phyloP scores from a whole-genome alignment of 2,797 vertebrate species.

The Lacerta bilineata region DNA sequence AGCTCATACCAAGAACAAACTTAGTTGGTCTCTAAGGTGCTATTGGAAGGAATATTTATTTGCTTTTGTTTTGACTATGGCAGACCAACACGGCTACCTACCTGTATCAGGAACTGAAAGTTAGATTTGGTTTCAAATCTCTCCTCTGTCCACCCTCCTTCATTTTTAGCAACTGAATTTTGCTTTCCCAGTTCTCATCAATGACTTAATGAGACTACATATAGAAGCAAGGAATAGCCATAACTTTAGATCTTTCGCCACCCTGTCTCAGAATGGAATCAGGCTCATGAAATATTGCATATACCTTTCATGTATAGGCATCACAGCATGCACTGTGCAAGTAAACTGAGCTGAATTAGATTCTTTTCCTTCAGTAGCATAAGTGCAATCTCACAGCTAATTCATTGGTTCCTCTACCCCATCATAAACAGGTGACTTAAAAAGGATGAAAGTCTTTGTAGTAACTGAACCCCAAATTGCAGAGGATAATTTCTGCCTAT shows the following conservation, averaged over 20 bases:
- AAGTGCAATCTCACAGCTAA: conserved; percentile 9
- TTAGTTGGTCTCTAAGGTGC: too few species aligned
- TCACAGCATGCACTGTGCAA: not conserved
- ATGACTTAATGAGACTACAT: too few species aligned
- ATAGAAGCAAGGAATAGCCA: too few species aligned
- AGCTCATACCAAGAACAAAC: too few species aligned
- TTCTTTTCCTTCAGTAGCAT: not conserved
- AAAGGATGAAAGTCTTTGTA: conserved; percentile 28
- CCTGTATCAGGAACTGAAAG: too few species aligned
- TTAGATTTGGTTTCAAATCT: too few species aligned
- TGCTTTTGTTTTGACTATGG: too few species aligned
- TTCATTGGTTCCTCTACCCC: conserved; percentile 5
- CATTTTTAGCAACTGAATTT: too few species aligned
- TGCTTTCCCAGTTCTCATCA: too few species aligned
- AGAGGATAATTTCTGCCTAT: conserved; percentile 42
- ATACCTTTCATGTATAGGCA: not conserved
- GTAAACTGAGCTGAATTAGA: not conserved
- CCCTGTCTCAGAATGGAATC: not conserved
- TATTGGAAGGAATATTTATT: too few species aligned
- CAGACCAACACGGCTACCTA: too few species aligned
- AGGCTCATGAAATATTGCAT: not conserved
- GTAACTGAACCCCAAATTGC: conserved; percentile 25
- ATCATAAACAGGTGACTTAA: conserved; percentile 19
- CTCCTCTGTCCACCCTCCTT: too few species aligned
- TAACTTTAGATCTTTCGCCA: not conserved